Base-by-base conservation (phyloP, 1,140 invertebrate genomes). In the Melanaphis sacchari region DNA sequence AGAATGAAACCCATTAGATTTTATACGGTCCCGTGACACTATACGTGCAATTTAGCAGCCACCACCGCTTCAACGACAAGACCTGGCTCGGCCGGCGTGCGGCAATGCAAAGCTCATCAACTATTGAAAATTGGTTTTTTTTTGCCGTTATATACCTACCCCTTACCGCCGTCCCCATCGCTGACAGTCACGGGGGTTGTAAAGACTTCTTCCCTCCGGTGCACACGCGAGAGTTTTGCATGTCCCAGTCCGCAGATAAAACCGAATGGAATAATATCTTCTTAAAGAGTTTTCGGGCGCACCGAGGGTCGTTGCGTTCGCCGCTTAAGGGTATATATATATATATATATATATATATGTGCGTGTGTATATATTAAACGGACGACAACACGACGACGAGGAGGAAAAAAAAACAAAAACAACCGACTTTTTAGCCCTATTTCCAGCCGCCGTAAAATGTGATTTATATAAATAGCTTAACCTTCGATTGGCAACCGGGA, bases 171-270 rank as follows among this genome's bases (percentile, higher is more conserved):
- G 4, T 43, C 76, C 15, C 8, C 59, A 11, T 8, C 90, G 38
- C 66, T 22, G 38, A 40, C 52, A 40, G 89, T 54, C 36, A 21
- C 43, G 76, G 59, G 91, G 76, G 41, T 43, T 46, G 91, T 92
- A 93, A 93, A 93, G 91, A 93, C 91, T 90, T 31, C 46, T 84
- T n/a, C 81, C 76, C 91, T 54, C 91, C 91, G 43, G 46, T 52
- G 46, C 36, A 36, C 36, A 31, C 81, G 46, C 91, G 81, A 84
- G 43, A 54, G 81, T 93, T 93, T 93, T 85, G 91, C 91, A 85
- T 93, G 91, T 93, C 91, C 91, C 91, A 93, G 91, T 93, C 81
- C 91, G 91, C 91, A 93, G 91, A 93, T 93, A 93, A 93, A 93
- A 93, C 91, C 81, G 76, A 85, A 84, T 52, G 76, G 91, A 84